Conservation (phyloP, 2,888 invertebrate species). For the Pheosia tremula region DNA sequence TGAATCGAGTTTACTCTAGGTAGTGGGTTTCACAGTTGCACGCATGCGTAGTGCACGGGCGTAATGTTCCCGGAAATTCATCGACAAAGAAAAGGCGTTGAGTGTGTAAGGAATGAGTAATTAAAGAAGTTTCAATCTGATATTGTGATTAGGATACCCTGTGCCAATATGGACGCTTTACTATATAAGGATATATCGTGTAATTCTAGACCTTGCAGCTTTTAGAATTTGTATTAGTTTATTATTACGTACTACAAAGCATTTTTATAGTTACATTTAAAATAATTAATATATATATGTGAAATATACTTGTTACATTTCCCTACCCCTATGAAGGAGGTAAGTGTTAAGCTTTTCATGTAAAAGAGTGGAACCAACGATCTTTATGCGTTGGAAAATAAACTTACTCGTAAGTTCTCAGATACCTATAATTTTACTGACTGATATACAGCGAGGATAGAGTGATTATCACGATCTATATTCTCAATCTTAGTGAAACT, state of each 20-base stretch:
- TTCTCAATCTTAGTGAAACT: slow-evolving; percentile 4
- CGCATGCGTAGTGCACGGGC: neutral
- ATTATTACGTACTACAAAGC: neutral
- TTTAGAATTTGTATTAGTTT: neutral
- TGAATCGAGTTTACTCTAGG: neutral
- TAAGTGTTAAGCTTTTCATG: neutral
- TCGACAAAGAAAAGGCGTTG: neutral
- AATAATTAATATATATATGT: neutral
- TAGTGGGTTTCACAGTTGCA: neutral
- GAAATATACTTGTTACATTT: neutral
- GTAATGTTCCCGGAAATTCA: neutral
- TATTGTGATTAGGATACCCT: neutral
- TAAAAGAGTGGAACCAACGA: neutral
- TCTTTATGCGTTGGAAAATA: neutral
- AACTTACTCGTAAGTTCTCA: no score
- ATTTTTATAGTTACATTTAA: neutral
- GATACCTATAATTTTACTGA: neutral
- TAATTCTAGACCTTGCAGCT: neutral
- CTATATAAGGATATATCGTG: neutral
- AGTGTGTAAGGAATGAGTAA: neutral
- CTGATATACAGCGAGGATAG: neutral
- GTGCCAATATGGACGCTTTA: neutral
- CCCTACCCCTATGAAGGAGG: neutral
- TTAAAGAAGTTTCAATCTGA: neutral
- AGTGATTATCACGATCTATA: neutral